Base-by-base conservation (phyloP, 2,888 invertebrate species). In the Proisotoma minuta region DNA sequence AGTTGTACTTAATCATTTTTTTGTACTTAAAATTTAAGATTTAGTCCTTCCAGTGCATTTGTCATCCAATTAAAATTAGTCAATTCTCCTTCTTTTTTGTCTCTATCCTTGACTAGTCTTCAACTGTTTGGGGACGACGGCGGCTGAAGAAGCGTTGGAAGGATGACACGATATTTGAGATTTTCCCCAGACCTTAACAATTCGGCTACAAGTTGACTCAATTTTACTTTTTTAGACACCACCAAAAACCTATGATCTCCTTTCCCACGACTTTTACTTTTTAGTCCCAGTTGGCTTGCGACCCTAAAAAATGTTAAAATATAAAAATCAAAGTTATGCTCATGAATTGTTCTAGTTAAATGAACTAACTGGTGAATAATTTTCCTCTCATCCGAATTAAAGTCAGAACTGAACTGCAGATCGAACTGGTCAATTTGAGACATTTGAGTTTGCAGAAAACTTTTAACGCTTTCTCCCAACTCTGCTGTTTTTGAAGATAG, bases 211-310 rank as follows among this genome's bases (percentile, higher is more conserved):
- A 84, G 75, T 66, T 81, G 78, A 28, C 71, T 69, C 3, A 79
- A 76, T 22, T 77, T 75, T 40, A 81, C 74, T 72, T 81, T 83
- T 40, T 80, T 77, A 23, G 81, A 81, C 1, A 84, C 76, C 1
- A 81, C 79, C 60, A 84, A 73, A 51, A 77, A 81, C 20, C 84
- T 76, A 15, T 79, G 76, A 23, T 75, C 75, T 2, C 77, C 78
- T 29, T 77, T 78, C 0, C 83, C 83, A 59, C 79, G 78, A 74
- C 84, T 84, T 12, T 76, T 77, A 26, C 80, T 82, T 69, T 81
- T 81, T 47, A 84, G 75, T 8, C 79, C 79, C 69, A 80, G 74
- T 15, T 34, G 34, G 8, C 34, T 15, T 34, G 34, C 34, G 22
- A 39, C 23, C 4, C 39, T 52, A 4, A 22, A 27, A 28, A 29